Percentiles rank a stretch among this genome's conserved stretches.
Conservation (phyloP, 2,113 vertebrate species). For the Tyto alba region DNA sequence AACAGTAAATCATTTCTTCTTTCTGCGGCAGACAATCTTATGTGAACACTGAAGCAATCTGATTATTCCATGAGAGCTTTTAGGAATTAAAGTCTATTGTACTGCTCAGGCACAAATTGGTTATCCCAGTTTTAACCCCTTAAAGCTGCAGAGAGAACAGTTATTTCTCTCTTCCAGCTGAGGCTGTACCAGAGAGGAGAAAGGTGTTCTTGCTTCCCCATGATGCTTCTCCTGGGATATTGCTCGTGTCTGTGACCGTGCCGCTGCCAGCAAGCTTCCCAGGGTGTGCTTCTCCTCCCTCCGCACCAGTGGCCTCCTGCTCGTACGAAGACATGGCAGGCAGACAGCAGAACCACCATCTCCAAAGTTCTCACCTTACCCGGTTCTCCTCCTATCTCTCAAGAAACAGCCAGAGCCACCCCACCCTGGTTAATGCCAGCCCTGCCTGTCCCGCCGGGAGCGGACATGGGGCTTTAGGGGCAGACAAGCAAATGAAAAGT, state of each 20-base stretch:
- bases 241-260: rapidly evolving
- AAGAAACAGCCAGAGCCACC: not conserved
- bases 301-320: not conserved
- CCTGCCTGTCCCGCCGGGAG: not conserved
- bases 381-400: not conserved
- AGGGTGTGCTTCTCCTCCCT: not conserved
- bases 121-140: not conserved
- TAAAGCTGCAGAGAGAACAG: not conserved
- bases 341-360: not conserved
- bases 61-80: not conserved
- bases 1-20: not conserved
- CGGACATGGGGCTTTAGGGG: not conserved
- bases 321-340: not conserved
- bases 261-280: no score
- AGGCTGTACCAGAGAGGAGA: not conserved
- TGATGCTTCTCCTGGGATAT: not conserved
- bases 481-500: not conserved
- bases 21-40: not conserved
- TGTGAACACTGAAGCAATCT: not conserved
- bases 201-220: not conserved
- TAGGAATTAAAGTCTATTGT: not conserved
- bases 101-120: not conserved
- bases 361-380: not conserved
- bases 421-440: not conserved
- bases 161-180: not conserved